Base-by-base conservation (phyloP, 2,797 vertebrate species). In the Oryzias dopingdopingensis region DNA sequence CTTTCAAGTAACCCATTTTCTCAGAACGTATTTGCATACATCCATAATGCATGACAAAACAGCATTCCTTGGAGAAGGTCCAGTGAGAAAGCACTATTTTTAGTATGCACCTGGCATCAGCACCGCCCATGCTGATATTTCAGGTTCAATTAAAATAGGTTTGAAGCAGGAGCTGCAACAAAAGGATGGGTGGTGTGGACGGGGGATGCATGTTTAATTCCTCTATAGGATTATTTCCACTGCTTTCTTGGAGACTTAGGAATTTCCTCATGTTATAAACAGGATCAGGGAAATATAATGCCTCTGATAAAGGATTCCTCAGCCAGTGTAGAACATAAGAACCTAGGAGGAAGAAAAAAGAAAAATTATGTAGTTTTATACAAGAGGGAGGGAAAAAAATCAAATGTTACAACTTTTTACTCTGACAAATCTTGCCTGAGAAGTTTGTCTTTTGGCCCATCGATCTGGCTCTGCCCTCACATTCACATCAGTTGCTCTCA, bases 21-120 rank as follows among this genome's bases (percentile, higher is more conserved):
- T 63, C 79, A 67, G 84, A 70, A 50, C 2, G 0, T 61, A 90
- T 91, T 89, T 89, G 79, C 90, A 91, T 91, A 85, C 50, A 89
- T 90, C 78, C 85, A 91, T 91, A 88, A 91, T 88, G 80, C 85
- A 91, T 87, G 67, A 62, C 64, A 80, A 86, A 88, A 77, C 79
- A 78, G 68, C 71, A 74, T 81, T 82, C 82, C 78, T 73, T 50
- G 49, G 75, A 89, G 83, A 72, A 72, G 65, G 78, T 77, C 87
- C 87, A 79, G 86, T 83, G 86, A 89, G 86, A 80, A 60, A 45
- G 65, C 59, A 48, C 74, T 88, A 84, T 88, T 89, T 90, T 87
- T 86, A 88, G 85, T 74, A 81, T 83, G 84, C 86, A 86, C 81
- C 84, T 88, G 85, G 82, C 70, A 62, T 82, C 81, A 63, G 67